These are phyloP conservation scores for Tragelaphus buxtoni DNA, from an alignment of 2,113 vertebrate species.

Conservation along the genomic window DNA sequence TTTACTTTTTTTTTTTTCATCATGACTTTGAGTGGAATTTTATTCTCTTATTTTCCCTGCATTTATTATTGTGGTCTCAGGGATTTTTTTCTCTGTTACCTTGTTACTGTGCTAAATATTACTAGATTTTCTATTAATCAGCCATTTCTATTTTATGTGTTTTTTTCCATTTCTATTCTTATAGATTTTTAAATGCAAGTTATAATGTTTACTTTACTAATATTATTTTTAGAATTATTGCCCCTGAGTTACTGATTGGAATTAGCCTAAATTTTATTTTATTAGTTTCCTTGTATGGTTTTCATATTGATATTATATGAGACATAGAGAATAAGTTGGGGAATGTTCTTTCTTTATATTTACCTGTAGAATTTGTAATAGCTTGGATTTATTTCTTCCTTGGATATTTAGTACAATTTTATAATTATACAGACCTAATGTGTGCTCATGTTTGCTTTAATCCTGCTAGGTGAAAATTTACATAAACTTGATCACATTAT, in stretches of 20 bases:
- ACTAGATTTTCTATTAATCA: too few relatives aligned
- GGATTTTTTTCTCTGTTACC: too few relatives aligned
- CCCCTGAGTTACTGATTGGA: too few relatives aligned
- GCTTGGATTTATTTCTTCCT: neutral
- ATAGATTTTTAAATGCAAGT: too few relatives aligned
- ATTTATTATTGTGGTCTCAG: too few relatives aligned
- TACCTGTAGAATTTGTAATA: neutral
- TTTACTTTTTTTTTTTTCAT: neutral
- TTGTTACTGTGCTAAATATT: too few relatives aligned
- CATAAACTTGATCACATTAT: neutral
- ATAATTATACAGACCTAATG: neutral
- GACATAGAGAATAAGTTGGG: neutral
- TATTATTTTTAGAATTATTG: too few relatives aligned
- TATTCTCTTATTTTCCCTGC: too few relatives aligned
- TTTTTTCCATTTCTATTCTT: too few relatives aligned
- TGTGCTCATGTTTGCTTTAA: neutral
- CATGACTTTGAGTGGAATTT: too few relatives aligned
- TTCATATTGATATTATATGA: neutral
- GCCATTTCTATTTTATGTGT: too few relatives aligned
- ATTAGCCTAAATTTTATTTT: neutral
- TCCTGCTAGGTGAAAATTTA: neutral
- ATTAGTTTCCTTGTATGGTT: neutral
- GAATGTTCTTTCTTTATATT: neutral
- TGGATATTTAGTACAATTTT: neutral
- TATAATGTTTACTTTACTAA: too few relatives aligned